Evolutionary conservation across 2,113 vertebrate genomes (phyloP), one percentile per base, ranked within the genome.

Genomic region (Pseudolaguvia tuberculata): DNA sequence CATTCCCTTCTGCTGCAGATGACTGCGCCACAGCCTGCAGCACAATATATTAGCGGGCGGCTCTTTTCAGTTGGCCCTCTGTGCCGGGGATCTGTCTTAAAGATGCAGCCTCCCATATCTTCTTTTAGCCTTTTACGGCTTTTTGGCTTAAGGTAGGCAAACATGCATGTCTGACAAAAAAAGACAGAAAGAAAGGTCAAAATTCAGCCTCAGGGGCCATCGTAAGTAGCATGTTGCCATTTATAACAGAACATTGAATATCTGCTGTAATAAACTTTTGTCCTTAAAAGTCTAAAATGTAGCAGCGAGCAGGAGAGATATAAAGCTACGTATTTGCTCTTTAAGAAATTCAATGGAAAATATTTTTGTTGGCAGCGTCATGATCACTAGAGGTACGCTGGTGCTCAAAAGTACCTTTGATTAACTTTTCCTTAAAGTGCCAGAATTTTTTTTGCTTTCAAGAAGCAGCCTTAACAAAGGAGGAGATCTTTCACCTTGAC

Each of bases 21-120:
- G 73, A 75, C 63, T 75, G 74, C 42, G 62, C 73, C 14, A 70
- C 50, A 55, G 68, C 77, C 75, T 74, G 39, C 31, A 35, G 55
- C 53, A 79, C 80, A 82, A 79, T 76, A 82, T 79, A 78, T 84
- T 77, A 84, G 76, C 78, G 61, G 69, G 70, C 79, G 76, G 62
- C 76, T 77, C 72, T 72, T 77, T 75, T 39, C 31, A 21, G 70
- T 72, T 23, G 20, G 35, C 35, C 47, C 20, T 23, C 50, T 23
- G 66, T 29, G 62, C 79, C 31, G 29, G 27, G 63, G 75, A 81
- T 59, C 67, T 25, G 53, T 48, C 70, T 71, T 73, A 66, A 73
- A 83, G 56, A 62, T 51, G 70, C 53, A 72, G 45, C 48, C 65
- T 57, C 52, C 73, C 56, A 20, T 72, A 72, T 78, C 79, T 75